Evolutionary conservation across 2,113 vertebrate genomes (phyloP).

Genomic region (Bothrops jararaca): DNA sequence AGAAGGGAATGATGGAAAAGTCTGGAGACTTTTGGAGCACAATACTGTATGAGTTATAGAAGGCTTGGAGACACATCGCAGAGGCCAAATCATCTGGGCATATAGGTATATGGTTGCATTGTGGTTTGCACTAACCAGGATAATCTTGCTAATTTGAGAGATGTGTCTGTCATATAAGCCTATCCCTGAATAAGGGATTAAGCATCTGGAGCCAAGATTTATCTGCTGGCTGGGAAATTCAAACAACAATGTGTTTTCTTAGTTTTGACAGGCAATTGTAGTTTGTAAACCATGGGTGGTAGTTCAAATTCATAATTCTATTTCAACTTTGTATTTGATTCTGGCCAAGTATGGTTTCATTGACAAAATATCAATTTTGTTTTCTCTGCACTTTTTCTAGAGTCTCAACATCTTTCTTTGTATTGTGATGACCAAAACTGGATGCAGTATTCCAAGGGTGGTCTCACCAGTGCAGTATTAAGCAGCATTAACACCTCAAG

Average conservation of each 20-base stretch:
- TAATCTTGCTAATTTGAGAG: background rate
- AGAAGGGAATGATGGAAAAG: background rate
- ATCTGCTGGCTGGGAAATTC: background rate
- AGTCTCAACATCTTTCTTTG: no score
- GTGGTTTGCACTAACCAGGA: background rate
- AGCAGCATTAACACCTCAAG: no score
- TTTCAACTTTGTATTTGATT: background rate
- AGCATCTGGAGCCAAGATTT: background rate
- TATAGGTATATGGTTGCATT: background rate
- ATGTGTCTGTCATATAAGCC: background rate
- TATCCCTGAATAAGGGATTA: background rate
- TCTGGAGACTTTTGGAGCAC: background rate
- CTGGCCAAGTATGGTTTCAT: background rate
- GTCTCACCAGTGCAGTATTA: no score
- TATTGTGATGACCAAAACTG: no score
- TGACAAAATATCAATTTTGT: background rate
- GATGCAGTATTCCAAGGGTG: no score
- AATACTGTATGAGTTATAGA: background rate
- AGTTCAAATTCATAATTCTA: background rate
- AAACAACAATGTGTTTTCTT: background rate
- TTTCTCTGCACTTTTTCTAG: no score
- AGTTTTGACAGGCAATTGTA: background rate
- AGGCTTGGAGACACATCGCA: background rate
- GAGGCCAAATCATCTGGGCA: background rate
- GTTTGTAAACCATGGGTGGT: background rate